A percentile compares a stretch with the other conserved stretches of the same genome.
Conservation (phyloP, 2,113 vertebrate species). For the Clarias batrachus region DNA sequence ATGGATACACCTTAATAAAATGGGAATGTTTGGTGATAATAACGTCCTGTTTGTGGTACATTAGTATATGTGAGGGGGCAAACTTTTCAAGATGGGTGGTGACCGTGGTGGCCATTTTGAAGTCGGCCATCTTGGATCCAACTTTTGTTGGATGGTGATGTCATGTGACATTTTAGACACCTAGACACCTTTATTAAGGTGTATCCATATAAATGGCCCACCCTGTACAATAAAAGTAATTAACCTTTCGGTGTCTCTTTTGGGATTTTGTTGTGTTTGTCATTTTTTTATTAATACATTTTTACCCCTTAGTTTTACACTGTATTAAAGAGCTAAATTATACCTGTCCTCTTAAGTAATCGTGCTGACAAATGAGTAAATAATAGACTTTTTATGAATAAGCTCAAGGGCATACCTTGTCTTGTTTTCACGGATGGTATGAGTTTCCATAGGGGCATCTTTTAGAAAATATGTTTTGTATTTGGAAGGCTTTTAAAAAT, state of each 20-base stretch:
- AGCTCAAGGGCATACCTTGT: background rate
- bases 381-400: slow-evolving; percentile 19
- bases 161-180: too few relatives aligned
- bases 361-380: background rate
- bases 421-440: background rate
- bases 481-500: slow-evolving; percentile 14
- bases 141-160: too few relatives aligned
- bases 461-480: background rate
- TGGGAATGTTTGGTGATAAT: too few relatives aligned
- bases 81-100: too few relatives aligned
- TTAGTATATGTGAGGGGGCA: too few relatives aligned
- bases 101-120: too few relatives aligned
- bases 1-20: too few relatives aligned
- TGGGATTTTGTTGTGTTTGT: background rate
- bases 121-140: too few relatives aligned
- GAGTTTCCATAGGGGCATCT: slow-evolving; percentile 10
- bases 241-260: background rate
- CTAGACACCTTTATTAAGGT: too few relatives aligned
- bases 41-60: too few relatives aligned
- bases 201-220: too few relatives aligned
- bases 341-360: background rate
- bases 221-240: background rate
- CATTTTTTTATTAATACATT: background rate
- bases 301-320: background rate
- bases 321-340: too few relatives aligned